Conservation (phyloP, 2,888 invertebrate species). For the Ceraclea dissimilis region DNA sequence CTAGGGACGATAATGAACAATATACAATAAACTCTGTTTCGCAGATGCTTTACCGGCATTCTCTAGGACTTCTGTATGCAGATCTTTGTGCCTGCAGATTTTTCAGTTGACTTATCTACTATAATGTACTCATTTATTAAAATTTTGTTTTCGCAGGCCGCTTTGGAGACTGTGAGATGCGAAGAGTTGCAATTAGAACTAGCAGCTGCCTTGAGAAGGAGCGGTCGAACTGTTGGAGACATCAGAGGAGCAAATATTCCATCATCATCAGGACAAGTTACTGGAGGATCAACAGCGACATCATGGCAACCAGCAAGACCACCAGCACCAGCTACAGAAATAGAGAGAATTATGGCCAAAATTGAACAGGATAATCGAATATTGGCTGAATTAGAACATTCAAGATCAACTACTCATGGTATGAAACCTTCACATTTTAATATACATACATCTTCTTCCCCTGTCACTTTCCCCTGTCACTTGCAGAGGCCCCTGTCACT, state of each 20-base stretch:
- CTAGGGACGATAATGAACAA: too few relatives aligned
- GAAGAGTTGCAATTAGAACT: constrained; percentile 87
- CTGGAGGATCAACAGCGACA: constrained; percentile 38
- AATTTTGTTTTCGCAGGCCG: constrained; percentile 42
- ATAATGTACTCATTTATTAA: too few relatives aligned
- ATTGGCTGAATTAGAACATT: constrained; percentile 83
- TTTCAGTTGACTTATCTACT: neutral
- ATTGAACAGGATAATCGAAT: constrained; percentile 87
- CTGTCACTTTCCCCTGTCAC: too few relatives aligned
- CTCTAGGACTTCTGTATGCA: too few relatives aligned
- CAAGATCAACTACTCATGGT: constrained; percentile 64
- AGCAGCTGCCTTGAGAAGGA: constrained; percentile 56
- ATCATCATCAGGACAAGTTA: constrained; percentile 36
- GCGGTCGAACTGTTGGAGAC: constrained; percentile 30
- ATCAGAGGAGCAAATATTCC: constrained; percentile 30
- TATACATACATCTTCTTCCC: too few relatives aligned
- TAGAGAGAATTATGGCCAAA: constrained; percentile 91
- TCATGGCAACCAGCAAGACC: constrained; percentile 35
- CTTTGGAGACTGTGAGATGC: constrained; percentile 64
- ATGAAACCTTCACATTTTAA: constrained; percentile 17
- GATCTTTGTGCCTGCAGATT: neutral
- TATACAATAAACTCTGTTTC: too few relatives aligned
- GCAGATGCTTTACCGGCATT: too few relatives aligned
- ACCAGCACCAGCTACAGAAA: constrained; percentile 58
- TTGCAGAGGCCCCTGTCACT: too few relatives aligned